Base-by-base conservation (phyloP, 2,888 invertebrate genomes). In the Mesorhabditis belari region DNA sequence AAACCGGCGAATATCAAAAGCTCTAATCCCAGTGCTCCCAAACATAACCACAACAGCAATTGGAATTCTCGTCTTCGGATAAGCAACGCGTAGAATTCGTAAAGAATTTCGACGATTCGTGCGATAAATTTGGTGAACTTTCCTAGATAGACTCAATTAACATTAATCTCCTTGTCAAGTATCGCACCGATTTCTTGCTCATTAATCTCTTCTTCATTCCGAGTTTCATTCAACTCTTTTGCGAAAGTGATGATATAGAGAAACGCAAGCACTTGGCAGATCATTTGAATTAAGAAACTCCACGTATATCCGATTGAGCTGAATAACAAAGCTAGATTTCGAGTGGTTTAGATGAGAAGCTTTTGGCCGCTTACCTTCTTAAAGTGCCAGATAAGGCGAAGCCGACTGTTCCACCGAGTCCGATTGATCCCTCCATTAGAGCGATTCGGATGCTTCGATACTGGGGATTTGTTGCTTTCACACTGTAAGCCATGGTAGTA, bases 341-440 rank as follows among this genome's bases (percentile, higher is more conserved):
- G n/a, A n/a, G n/a, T n/a, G n/a, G n/a, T n/a, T n/a, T n/a, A n/a
- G n/a, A n/a, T 58, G n/a, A 6, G 56, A 4, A 55, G 19, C 5
- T n/a, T 55, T 55, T n/a, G 12, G 54, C 27, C 24, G 58, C 68
- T 44, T 49, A 77, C 77, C 71, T 69, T 68, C 78, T 55, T 24
- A 82, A 73, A 2, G 80, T 68, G 4, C 83, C 83, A 3, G 82
- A 81, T 5, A 78, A 49, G 4, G 80, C 75, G 9, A 77, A 80
- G 12, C 82, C 82, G 21, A 82, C 56, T 21, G 82, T 81, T 49
- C 78, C 80, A 4, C 82, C 79, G 27, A 83, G 57, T 55, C 82
- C 82, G 51, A 81, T 78, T 65, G 82, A 80, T 2, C 81, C 79
- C 67, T 83, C 83, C 54, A 81, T 69, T 44, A 81, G 76, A 2